Conservation (phyloP, 1,140 invertebrate species). For the Latrodectus geometricus region DNA sequence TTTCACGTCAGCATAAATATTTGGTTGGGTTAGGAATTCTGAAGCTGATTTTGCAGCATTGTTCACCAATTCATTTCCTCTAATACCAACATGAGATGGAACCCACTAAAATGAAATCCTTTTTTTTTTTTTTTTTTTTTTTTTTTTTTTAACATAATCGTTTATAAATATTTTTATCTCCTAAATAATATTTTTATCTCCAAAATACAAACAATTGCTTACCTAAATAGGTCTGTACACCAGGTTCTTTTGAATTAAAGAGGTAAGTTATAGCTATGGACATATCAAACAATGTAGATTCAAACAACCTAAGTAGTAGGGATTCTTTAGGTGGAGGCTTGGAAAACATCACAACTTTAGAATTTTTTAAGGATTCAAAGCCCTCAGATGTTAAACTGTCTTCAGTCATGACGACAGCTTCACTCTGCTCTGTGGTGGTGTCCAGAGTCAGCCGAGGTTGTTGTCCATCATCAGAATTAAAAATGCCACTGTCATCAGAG, state of each 20-base stretch:
- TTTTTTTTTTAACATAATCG: too few species aligned
- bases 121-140: too few species aligned
- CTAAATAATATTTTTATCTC: too few species aligned
- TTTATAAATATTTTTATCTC: too few species aligned
- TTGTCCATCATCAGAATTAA: slow-evolving; percentile 78
- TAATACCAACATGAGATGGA: too few species aligned
- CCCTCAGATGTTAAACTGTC: not conserved
- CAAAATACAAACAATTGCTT: slow-evolving; percentile 64
- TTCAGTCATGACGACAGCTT: not conserved
- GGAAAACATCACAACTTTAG: slow-evolving; percentile 63
- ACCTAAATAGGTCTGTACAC: slow-evolving; percentile 95
- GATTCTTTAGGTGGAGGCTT: slow-evolving; percentile 69
- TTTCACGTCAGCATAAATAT: too few species aligned
- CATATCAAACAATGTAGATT: slow-evolving; percentile 97
- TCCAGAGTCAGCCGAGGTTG: slow-evolving; percentile 63
- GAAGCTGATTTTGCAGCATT: too few species aligned
- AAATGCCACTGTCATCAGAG: slow-evolving; percentile 86
- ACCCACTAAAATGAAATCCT: too few species aligned
- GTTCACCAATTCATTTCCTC: too few species aligned
- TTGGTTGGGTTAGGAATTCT: too few species aligned
- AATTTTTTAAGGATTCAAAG: slow-evolving; percentile 17
- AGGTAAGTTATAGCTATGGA: slow-evolving; percentile 97
- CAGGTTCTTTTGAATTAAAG: slow-evolving; percentile 98
- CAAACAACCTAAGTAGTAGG: slow-evolving; percentile 89
- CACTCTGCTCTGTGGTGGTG: slow-evolving; percentile 6